Evolutionary conservation across 1,140 invertebrate genomes (phyloP).

Genomic region (Neodiprion pinetum): DNA sequence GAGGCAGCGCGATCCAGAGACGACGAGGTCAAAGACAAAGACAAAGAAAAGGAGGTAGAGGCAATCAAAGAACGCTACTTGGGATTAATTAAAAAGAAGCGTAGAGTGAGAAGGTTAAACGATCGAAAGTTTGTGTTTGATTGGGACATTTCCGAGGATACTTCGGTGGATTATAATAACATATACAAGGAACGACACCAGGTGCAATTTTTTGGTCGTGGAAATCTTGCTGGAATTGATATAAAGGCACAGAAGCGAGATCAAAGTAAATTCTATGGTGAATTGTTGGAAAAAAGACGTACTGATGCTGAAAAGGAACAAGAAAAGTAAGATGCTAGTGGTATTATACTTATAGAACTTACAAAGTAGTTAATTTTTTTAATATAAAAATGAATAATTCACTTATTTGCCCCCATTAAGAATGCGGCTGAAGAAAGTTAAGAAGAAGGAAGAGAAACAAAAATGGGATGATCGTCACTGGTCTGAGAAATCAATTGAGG

Average conservation of each 20-base stretch:
- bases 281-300: slow-evolving; percentile 91
- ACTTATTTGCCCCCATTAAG: slow-evolving; percentile 50
- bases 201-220: slow-evolving; percentile 96
- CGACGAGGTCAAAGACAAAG: slow-evolving; percentile 76
- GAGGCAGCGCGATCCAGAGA: slow-evolving; percentile 56
- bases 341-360: not conserved
- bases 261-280: slow-evolving; percentile 98
- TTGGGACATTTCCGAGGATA: slow-evolving; percentile 99
- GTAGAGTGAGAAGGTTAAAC: slow-evolving; percentile 90
- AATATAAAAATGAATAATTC: slow-evolving; percentile 20
- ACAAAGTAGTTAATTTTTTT: not conserved
- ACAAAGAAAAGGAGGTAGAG: slow-evolving; percentile 90
- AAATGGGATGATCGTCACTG: slow-evolving; percentile 99
- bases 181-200: slow-evolving; percentile 97
- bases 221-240: slow-evolving; percentile 98
- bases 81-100: slow-evolving; percentile 93
- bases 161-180: slow-evolving; percentile 96
- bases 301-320: slow-evolving; percentile 98
- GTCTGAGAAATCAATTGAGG: slow-evolving; percentile 91
- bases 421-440: slow-evolving; percentile 90
- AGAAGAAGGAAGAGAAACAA: slow-evolving; percentile 96
- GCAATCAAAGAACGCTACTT: slow-evolving; percentile 95
- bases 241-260: slow-evolving; percentile 97
- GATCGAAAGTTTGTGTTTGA: slow-evolving; percentile 99
- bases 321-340: slow-evolving; percentile 74